A percentile compares a stretch with the other conserved stretches of the same genome.
Conservation (phyloP, 2,113 vertebrate genomes). For the Hippocampus barbouri region DNA sequence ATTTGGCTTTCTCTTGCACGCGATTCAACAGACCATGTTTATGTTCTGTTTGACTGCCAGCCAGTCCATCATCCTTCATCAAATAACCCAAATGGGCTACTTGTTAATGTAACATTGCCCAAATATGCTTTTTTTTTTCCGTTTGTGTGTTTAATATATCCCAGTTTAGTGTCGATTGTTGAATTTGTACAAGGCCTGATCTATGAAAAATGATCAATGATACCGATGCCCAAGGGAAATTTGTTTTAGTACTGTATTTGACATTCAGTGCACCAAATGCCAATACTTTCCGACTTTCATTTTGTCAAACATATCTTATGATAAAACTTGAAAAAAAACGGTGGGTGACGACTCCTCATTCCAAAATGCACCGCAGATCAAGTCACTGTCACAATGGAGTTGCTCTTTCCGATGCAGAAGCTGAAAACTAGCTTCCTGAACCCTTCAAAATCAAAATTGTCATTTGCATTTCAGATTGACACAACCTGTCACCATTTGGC, state of each 20-base stretch:
- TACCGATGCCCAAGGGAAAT: neutral
- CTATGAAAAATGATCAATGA: neutral
- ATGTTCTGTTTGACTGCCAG: slow-evolving; percentile 5
- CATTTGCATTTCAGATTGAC: neutral
- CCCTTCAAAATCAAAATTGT: neutral
- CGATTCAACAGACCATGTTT: neutral
- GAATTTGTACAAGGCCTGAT: neutral
- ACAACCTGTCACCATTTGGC: neutral
- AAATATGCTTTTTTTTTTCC: neutral
- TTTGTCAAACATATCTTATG: too few species aligned
- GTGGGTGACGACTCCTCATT: neutral
- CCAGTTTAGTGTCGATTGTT: neutral
- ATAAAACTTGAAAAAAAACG: too few species aligned
- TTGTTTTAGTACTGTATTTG: neutral
- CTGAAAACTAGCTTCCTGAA: neutral
- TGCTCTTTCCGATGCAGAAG: neutral
- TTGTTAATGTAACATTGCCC: neutral
- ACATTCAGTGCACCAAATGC: neutral
- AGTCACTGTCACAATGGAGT: neutral
- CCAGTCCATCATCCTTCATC: neutral
- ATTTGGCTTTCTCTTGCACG: slow-evolving; percentile 9
- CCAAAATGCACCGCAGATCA: neutral
- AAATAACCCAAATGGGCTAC: neutral
- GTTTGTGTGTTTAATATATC: neutral
- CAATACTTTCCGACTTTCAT: neutral